Evolutionary conservation across 2,888 invertebrate species (phyloP).

Genomic region (Sycophila texana): DNA sequence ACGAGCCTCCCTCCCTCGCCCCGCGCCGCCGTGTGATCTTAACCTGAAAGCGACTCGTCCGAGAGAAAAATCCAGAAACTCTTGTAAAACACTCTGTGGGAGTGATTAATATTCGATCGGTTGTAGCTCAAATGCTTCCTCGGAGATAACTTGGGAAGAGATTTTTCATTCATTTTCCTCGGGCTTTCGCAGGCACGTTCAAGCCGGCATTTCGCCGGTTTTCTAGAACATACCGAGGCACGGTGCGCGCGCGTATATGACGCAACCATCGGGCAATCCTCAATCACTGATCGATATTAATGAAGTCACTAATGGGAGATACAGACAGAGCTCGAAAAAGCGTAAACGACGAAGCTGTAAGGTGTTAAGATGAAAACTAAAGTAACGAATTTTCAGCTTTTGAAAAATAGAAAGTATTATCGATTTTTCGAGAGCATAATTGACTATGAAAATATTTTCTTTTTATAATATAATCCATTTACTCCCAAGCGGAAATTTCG

Average conservation of each 20-base stretch:
- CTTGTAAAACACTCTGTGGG: neutral
- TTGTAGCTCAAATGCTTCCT: neutral
- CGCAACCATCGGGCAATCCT: constrained; percentile 58
- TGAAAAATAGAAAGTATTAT: no score
- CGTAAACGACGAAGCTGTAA: no score
- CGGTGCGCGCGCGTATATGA: constrained; percentile 56
- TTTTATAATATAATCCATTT: no score
- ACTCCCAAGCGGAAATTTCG: no score
- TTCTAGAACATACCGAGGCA: constrained; percentile 63
- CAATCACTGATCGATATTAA: constrained; percentile 59
- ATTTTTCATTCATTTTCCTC: constrained; percentile 11
- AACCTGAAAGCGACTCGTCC: neutral
- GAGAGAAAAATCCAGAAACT: constrained; percentile 42
- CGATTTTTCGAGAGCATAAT: no score
- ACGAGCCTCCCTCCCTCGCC: neutral
- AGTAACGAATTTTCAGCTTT: no score
- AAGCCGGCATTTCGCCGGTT: constrained; percentile 55
- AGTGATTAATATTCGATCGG: no score
- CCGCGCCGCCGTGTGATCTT: neutral
- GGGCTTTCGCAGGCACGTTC: constrained; percentile 7
- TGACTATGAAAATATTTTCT: neutral
- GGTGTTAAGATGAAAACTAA: no score
- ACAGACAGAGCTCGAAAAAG: no score
- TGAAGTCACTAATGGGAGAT: no score
- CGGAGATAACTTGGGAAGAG: neutral